A percentile compares a stretch with the other conserved stretches of the same genome.
Conservation (phyloP, 2,113 vertebrate species). For the Chloroceryle aenea region DNA sequence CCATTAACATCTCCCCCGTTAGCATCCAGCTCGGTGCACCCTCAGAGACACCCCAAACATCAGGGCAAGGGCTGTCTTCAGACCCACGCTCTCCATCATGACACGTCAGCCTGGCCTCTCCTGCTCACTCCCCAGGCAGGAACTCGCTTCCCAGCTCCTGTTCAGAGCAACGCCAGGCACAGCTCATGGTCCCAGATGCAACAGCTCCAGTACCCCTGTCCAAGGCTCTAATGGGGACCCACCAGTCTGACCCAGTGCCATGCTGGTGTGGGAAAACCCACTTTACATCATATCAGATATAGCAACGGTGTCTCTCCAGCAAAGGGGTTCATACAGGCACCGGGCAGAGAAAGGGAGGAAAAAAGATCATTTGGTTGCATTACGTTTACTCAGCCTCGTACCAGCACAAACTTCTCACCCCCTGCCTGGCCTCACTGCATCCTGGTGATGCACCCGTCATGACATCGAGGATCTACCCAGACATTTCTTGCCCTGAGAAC, state of each 20-base stretch:
- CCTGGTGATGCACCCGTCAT: not conserved
- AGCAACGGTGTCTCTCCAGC: fast-evolving
- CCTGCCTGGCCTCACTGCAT: fast-evolving
- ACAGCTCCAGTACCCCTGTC: not conserved
- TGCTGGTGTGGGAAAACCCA: not conserved
- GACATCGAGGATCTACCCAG: fast-evolving
- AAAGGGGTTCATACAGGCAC: not conserved
- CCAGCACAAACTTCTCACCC: not conserved
- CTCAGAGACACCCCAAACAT: not conserved
- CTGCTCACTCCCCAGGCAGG: not conserved
- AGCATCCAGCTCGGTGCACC: not conserved
- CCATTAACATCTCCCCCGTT: constrained; percentile 6
- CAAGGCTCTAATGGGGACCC: not conserved
- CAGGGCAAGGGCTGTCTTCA: not conserved
- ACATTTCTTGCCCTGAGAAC: not conserved
- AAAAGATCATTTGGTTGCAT: not conserved
- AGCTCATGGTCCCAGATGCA: not conserved
- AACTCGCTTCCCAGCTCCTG: not conserved
- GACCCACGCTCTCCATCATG: not conserved
- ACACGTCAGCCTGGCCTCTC: not conserved
- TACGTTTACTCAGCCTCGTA: not conserved
- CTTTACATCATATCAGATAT: fast-evolving
- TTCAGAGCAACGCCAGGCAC: not conserved
- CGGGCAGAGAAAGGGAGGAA: not conserved
- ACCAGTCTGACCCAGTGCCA: not conserved